Evolutionary conservation across 1,140 invertebrate species (phyloP).

Genomic region (Drosophila setifemur): DNA sequence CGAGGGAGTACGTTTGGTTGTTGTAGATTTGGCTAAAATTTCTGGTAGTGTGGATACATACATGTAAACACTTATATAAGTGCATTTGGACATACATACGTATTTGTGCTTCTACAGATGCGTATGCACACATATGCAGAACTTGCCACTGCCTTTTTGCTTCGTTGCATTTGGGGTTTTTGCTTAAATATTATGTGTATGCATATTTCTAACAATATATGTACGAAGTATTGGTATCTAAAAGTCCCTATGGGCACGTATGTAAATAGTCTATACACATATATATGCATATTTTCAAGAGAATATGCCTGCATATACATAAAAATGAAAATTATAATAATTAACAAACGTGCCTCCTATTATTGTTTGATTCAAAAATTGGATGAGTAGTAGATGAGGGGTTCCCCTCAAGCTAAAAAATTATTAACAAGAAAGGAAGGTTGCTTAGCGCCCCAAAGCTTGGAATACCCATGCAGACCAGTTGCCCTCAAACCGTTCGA

Average conservation of each 20-base stretch:
- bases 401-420: no score
- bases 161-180: constrained; percentile 39
- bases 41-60: constrained; percentile 25
- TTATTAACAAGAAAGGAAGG: no score
- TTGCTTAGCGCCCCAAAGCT: no score
- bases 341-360: no score
- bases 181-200: constrained; percentile 51
- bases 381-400: no score
- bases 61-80: constrained; percentile 6
- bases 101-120: no score
- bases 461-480: no score
- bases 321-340: no score
- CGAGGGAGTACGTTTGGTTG: constrained; percentile 37
- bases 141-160: constrained; percentile 35
- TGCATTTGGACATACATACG: constrained; percentile 12
- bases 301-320: background rate
- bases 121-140: constrained; percentile 6
- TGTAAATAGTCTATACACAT: background rate
- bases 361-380: no score
- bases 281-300: background rate
- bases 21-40: constrained; percentile 40
- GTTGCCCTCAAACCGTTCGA: no score
- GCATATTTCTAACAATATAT: constrained; percentile 35
- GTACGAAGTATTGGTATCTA: background rate
- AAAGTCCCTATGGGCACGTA: background rate